Conservation (phyloP, 2,113 vertebrate genomes). For the Callocephalon fimbriatum region DNA sequence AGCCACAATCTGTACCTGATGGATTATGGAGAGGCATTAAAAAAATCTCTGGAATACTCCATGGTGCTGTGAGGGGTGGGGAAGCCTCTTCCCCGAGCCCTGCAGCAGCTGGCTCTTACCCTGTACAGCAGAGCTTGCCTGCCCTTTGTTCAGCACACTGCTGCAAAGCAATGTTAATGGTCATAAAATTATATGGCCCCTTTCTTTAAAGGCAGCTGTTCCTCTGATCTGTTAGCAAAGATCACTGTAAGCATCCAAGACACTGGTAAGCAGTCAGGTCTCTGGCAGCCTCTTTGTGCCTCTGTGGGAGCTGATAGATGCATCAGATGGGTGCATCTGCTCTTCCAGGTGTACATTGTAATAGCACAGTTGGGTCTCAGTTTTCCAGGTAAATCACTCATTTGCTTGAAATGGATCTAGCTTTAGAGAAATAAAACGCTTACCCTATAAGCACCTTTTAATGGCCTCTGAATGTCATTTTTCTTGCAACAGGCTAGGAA, state of each 20-base stretch:
- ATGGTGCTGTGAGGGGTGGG: neutral
- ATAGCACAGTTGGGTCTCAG: neutral
- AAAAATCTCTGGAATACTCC: neutral
- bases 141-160: conserved; percentile 21
- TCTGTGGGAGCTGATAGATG: neutral
- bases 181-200: conserved; percentile 40
- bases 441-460: neutral
- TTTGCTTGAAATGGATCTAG: conserved; percentile 1
- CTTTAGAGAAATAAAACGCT: neutral
- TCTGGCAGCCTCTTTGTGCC: conserved; percentile 13
- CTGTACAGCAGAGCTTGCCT: neutral
- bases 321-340: conserved; percentile 3
- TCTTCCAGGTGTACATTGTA: conserved; percentile 5
- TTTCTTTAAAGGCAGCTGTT: conserved; percentile 62
- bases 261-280: neutral
- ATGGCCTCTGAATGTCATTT: neutral
- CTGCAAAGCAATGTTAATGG: conserved; percentile 46
- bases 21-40: neutral
- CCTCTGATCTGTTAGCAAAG: conserved; percentile 24
- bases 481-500: neutral
- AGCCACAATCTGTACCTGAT: neutral
- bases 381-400: conserved; percentile 28
- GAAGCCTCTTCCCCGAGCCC: neutral
- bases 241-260: neutral
- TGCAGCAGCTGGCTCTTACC: neutral